Conservation (phyloP, 2,888 invertebrate genomes). For the Cheilosia grossa region DNA sequence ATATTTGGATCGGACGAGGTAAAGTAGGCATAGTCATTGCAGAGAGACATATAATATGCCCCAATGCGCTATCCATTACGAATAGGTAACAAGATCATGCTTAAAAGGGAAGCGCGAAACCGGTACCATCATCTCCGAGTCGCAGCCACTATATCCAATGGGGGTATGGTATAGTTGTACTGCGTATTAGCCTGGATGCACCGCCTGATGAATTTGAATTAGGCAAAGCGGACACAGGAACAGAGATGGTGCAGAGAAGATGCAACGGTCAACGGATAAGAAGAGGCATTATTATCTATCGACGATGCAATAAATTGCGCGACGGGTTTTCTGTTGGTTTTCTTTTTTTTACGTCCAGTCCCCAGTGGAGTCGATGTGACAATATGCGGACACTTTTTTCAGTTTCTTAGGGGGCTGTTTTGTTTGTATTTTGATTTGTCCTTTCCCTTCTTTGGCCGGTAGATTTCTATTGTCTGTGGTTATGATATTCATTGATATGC, state of each 20-base stretch:
- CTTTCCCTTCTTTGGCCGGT: constrained; percentile 30
- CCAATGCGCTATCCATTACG: constrained; percentile 68
- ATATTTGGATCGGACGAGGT: constrained; percentile 11
- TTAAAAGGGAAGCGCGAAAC: constrained; percentile 50
- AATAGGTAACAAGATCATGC: constrained; percentile 67
- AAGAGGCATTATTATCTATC: constrained; percentile 49
- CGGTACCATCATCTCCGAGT: constrained; percentile 16
- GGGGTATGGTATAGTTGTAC: not conserved
- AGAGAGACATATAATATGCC: constrained; percentile 38
- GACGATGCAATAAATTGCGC: constrained; percentile 56
- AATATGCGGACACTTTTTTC: constrained; percentile 32
- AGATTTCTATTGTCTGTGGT: constrained; percentile 25
- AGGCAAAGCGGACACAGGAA: constrained; percentile 46
- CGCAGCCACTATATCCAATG: constrained; percentile 3
- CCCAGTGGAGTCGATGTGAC: constrained; percentile 24
- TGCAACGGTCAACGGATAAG: constrained; percentile 30
- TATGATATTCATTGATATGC: constrained; percentile 18
- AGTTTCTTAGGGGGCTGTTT: not conserved
- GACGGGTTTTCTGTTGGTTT: constrained; percentile 24
- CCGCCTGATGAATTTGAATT: constrained; percentile 59
- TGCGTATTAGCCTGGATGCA: constrained; percentile 45
- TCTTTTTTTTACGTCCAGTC: not conserved
- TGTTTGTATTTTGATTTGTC: constrained; percentile 18
- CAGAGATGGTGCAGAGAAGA: constrained; percentile 4
- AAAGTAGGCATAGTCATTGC: constrained; percentile 36